phyloP scores from a whole-genome alignment of 2,113 vertebrate species.

The Pampusana beccarii region DNA sequence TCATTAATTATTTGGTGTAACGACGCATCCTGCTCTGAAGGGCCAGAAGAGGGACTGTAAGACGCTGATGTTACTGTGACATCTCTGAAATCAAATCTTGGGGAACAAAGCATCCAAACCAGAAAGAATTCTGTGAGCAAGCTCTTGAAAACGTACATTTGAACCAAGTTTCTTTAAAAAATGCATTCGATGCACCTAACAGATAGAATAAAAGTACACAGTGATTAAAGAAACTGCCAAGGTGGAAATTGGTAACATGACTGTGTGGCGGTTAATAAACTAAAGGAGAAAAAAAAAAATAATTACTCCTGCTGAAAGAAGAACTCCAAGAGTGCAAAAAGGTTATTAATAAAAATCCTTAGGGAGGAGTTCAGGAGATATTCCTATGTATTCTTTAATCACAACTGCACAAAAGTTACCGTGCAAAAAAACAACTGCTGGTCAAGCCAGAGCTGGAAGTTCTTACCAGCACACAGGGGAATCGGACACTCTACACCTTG shows the following conservation, averaged over 20 bases:
- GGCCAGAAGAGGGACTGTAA: not conserved
- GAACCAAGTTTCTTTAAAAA: not conserved
- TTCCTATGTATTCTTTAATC: not conserved
- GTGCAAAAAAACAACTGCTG: not conserved
- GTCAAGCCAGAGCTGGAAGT: not conserved
- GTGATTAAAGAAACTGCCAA: not conserved
- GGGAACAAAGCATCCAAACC: not conserved
- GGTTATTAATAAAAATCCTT: not conserved
- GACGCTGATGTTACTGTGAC: not conserved
- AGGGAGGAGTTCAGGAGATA: not conserved
- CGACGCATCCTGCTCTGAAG: not conserved
- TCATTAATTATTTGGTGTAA: not conserved
- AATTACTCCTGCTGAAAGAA: not conserved
- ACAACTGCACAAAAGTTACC: not conserved
- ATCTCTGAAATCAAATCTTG: not conserved
- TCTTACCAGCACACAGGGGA: not conserved
- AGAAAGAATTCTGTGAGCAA: not conserved
- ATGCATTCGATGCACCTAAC: not conserved
- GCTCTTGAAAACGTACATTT: not conserved
- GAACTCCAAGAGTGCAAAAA: not conserved
- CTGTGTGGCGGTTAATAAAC: not conserved
- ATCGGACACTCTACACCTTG: rapidly evolving
- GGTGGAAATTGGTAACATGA: not conserved
- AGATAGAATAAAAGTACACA: not conserved
- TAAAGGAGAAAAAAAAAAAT: not conserved